Evolutionary conservation across 37 sponge, comb jelly and placozoan genomes (phyloP), one percentile per base, ranked within the genome.

Genomic region (Mnemiopsis leidyi): DNA sequence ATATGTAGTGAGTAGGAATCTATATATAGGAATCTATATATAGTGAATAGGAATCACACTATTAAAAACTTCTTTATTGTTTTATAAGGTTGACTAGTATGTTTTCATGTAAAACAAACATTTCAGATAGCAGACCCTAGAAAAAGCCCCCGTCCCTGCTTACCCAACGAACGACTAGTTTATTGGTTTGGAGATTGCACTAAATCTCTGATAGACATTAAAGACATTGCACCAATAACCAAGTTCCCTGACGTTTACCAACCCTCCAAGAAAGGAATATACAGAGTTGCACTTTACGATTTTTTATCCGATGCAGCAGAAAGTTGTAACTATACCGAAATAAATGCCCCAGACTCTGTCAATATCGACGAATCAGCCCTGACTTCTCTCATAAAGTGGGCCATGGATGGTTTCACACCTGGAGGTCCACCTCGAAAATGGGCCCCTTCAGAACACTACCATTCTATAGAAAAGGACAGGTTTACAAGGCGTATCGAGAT

Each of bases 111-210:
- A n/a, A n/a, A n/a, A n/a, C n/a, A 28, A 2, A 23, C 29, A 28
- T 35, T 35, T 40, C 35, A 85, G 90, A 85, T 85, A 39, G 61
- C 61, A 39, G 90, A 85, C 23, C 90, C 90, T 23, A 40, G n/a
- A 5, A 85, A 40, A 1, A 40, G 90, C 5, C 90, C 90, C 2
- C 61, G 35, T 0, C 48, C 39, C 5, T n/a, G 90, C 18, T 28
- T 36, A 23, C 29, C 40, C 23, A 13, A 40, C 16, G 90, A 85
- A 26, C 90, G 90, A 3, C 90, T 85, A 23, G 90, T 85, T 23
- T 29, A 85, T 25, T 85, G 90, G 90, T 85, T 85, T 40, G 90
- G 90, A 26, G 90, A 85, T 37, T 85, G 90, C 35, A 85, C 90
- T n/a, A 38, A 85, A n/a, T 85, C 90, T 40, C 3, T 85, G 0